phyloP scores from a whole-genome alignment of 2,797 vertebrate species.

The Sarcoramphus papa region DNA sequence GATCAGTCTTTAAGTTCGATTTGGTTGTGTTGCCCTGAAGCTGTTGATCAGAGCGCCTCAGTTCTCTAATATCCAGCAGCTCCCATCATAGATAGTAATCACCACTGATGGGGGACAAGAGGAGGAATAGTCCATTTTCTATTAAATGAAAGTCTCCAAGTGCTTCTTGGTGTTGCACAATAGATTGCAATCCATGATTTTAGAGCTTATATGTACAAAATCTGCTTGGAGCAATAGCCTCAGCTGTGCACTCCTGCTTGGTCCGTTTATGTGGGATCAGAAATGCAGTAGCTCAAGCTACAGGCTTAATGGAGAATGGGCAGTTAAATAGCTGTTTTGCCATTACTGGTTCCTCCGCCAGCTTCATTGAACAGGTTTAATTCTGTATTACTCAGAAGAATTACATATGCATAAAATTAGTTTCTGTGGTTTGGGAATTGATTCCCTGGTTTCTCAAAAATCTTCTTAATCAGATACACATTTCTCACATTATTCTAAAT shows the following conservation, averaged over 20 bases:
- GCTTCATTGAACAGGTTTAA: not conserved
- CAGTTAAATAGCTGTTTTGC: not conserved
- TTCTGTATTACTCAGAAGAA: not conserved
- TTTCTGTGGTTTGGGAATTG: not conserved
- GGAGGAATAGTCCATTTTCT: not conserved
- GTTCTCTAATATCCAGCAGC: not conserved
- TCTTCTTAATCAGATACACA: not conserved
- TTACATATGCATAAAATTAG: not conserved
- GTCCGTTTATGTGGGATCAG: not conserved
- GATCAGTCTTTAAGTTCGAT: not conserved
- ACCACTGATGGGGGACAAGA: not conserved
- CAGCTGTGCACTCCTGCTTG: not conserved
- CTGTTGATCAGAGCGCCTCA: not conserved
- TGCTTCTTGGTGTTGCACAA: not conserved
- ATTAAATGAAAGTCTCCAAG: not conserved
- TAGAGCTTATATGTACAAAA: not conserved
- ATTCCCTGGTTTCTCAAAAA: constrained; percentile 19
- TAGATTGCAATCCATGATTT: not conserved
- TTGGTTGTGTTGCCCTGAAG: not conserved
- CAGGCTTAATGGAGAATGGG: not conserved
- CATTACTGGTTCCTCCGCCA: not conserved
- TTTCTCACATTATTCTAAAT: constrained; percentile 1
- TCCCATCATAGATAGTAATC: not conserved
- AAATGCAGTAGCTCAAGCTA: not conserved
- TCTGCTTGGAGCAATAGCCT: not conserved